A percentile compares a stretch with the other conserved stretches of the same genome.
These are phyloP conservation scores for Caradrina clavipalpis DNA, from an alignment of 2,888 invertebrate species.

Conservation along the genomic window DNA sequence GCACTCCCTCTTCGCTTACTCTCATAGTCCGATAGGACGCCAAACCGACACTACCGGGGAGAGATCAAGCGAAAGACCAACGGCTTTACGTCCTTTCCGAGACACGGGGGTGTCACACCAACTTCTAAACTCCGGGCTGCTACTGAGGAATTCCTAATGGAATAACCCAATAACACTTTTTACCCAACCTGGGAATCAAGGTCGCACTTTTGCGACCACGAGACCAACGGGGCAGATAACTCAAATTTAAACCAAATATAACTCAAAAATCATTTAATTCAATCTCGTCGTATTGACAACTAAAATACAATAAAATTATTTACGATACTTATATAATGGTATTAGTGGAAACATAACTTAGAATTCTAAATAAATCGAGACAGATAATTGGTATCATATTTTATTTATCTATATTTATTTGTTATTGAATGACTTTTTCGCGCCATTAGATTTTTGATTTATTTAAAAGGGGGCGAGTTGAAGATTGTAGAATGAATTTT, in stretches of 20 bases:
- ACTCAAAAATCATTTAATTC: background rate
- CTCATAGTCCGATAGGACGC: no score
- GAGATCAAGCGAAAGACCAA: no score
- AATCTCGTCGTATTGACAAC: background rate
- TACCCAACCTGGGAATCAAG: no score
- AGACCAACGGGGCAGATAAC: no score
- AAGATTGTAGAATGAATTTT: constrained; percentile 5
- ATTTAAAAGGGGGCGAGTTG: constrained; percentile 45
- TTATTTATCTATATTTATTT: constrained; percentile 66
- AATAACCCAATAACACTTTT: no score
- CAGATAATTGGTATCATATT: constrained; percentile 47
- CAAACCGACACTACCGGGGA: no score
- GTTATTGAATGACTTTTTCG: constrained; percentile 62
- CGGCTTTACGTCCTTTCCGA: no score
- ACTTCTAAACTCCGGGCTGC: no score
- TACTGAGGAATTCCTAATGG: no score
- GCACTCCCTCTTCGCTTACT: no score
- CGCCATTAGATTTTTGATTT: constrained; percentile 66
- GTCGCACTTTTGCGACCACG: no score
- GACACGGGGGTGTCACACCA: no score
- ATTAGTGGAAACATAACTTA: constrained; percentile 69
- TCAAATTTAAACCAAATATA: background rate
- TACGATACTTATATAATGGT: constrained; percentile 65
- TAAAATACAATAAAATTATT: constrained; percentile 32
- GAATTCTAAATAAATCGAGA: constrained; percentile 44